Conservation (phyloP, 2,113 vertebrate genomes). For the Etheostoma spectabile region DNA sequence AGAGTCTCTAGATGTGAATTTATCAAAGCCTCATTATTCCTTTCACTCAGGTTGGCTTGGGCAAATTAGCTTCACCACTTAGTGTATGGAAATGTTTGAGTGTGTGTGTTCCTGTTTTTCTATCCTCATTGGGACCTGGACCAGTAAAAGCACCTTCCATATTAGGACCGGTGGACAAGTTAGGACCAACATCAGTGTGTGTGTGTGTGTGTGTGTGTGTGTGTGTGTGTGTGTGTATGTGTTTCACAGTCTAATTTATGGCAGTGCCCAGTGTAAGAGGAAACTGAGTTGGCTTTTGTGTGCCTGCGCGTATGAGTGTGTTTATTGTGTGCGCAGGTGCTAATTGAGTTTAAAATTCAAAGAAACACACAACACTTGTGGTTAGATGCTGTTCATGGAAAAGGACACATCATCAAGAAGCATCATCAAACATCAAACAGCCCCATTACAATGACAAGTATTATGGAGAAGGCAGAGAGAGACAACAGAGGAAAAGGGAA, state of each 20-base stretch:
- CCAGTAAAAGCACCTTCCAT: too few relatives aligned
- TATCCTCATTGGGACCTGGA: too few relatives aligned
- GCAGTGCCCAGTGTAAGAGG: neutral
- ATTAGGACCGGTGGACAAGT: too few relatives aligned
- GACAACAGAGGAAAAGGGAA: neutral
- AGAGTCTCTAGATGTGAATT: slow-evolving; percentile 60
- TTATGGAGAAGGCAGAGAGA: neutral
- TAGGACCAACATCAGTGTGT: neutral
- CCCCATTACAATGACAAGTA: slow-evolving; percentile 30
- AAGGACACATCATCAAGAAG: slow-evolving; percentile 49
- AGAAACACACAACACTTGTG: slow-evolving; percentile 49
- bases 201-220: neutral
- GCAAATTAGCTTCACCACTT: slow-evolving; percentile 64
- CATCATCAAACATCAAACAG: slow-evolving; percentile 56
- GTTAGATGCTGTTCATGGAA: slow-evolving; percentile 38
- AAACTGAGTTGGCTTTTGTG: slow-evolving; percentile 12
- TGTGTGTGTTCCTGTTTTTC: too few relatives aligned
- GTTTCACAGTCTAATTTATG: slow-evolving; percentile 45
- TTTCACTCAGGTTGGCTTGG: slow-evolving; percentile 54
- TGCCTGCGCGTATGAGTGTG: neutral
- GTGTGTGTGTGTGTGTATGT: slow-evolving; percentile 7
- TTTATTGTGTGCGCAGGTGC: slow-evolving; percentile 27
- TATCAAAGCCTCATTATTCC: slow-evolving; percentile 78
- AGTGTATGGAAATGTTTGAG: too few relatives aligned
- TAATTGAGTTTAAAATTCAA: slow-evolving; percentile 72